Conservation (phyloP, 2,888 invertebrate species). For the Trachelus troglodyta region DNA sequence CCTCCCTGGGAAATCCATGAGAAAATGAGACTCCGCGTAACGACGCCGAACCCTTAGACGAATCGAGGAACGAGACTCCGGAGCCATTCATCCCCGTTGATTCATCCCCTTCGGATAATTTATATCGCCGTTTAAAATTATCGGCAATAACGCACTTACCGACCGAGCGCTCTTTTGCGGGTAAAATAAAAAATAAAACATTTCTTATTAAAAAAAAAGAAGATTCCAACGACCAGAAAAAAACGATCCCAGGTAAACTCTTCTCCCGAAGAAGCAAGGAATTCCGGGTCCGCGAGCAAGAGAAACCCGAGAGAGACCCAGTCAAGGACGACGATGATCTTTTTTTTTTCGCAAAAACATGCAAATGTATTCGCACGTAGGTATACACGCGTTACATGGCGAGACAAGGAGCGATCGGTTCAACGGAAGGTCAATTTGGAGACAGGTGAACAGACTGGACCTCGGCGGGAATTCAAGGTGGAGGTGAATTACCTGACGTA, state of each 20-base stretch:
- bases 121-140: background rate
- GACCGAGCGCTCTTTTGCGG: background rate
- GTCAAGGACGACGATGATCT: constrained; percentile 53
- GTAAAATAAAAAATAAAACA: background rate
- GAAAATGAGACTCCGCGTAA: background rate
- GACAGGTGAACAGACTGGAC: constrained; percentile 44
- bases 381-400: constrained; percentile 29
- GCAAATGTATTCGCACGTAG: constrained; percentile 55
- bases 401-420: background rate
- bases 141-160: background rate
- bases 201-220: background rate
- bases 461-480: constrained; percentile 36
- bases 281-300: constrained; percentile 44
- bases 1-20: background rate
- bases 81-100: background rate
- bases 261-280: constrained; percentile 23
- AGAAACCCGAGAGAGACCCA: constrained; percentile 21
- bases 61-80: background rate
- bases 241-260: constrained; percentile 26
- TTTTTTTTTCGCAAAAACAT: constrained; percentile 48
- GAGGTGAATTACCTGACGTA: constrained; percentile 55
- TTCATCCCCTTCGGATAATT: background rate
- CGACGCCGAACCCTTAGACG: background rate
- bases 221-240: background rate
- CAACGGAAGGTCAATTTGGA: constrained; percentile 47